Evolutionary conservation across 1,140 invertebrate species (phyloP).

Genomic region (Dendroctonus valens): DNA sequence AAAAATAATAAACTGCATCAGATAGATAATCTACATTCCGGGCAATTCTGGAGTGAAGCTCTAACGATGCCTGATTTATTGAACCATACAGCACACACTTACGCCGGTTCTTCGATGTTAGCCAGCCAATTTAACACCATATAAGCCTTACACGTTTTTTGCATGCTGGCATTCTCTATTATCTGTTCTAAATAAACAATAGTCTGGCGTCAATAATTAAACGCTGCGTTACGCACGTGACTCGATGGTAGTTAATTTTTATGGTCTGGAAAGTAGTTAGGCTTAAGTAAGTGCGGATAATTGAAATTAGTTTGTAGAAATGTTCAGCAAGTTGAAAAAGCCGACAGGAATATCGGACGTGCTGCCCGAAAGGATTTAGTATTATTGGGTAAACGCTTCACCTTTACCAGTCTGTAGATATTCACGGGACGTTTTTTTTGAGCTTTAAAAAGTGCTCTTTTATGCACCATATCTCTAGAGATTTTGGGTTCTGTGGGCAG

Average conservation of each 20-base stretch:
- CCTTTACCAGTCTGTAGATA: no score
- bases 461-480: no score
- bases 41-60: background rate
- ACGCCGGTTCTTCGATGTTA: background rate
- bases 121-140: constrained; percentile 5
- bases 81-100: constrained; percentile 12
- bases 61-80: constrained; percentile 7
- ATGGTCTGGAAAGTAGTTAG: constrained; percentile 17
- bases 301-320: constrained; percentile 17
- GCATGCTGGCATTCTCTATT: constrained; percentile 1
- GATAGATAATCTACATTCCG: no score
- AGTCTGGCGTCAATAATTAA: constrained; percentile 19
- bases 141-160: constrained; percentile 11
- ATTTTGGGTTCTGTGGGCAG: no score
- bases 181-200: constrained; percentile 17
- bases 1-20: no score
- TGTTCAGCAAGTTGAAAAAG: background rate
- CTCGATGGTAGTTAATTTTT: constrained; percentile 11
- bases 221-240: constrained; percentile 14
- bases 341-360: background rate
- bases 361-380: no score
- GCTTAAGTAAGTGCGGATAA: constrained; percentile 11
- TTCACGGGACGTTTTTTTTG: no score
- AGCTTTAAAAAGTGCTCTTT: no score
- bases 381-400: no score